Percentiles rank a stretch among this genome's conserved stretches.
These are phyloP conservation scores for Cichlasoma orientale DNA, from an alignment of 2,797 vertebrate species.

Conservation along the genomic window DNA sequence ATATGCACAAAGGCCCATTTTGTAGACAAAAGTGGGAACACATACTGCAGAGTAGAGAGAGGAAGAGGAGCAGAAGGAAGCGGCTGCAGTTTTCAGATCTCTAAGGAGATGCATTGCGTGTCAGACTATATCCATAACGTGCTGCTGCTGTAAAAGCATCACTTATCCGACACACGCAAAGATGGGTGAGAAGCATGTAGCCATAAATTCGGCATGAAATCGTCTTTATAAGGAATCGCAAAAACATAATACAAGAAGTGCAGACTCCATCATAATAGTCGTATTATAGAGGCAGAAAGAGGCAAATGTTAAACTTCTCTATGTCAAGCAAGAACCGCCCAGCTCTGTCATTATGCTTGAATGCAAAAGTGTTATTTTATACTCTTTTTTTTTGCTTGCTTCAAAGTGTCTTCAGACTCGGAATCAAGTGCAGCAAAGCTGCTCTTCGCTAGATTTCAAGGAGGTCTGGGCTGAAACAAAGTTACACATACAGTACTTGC, in stretches of 20 bases:
- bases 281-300: background rate
- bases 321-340: background rate
- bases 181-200: background rate
- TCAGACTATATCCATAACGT: slow-evolving; percentile 42
- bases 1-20: slow-evolving; percentile 16
- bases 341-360: background rate
- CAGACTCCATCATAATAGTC: background rate
- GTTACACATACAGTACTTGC: slow-evolving; percentile 29
- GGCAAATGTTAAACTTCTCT: background rate
- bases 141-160: slow-evolving; percentile 44
- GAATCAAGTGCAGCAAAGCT: background rate
- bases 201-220: slow-evolving; percentile 10
- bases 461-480: slow-evolving; percentile 32
- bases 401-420: background rate
- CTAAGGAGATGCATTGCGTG: slow-evolving; percentile 48
- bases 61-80: slow-evolving; percentile 23
- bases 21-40: slow-evolving; percentile 52
- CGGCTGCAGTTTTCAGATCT: slow-evolving; percentile 62
- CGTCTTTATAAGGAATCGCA: background rate
- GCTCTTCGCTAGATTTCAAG: background rate
- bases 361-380: background rate
- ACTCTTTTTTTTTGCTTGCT: background rate
- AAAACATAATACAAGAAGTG: background rate
- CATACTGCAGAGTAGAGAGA: slow-evolving; percentile 32
- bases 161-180: slow-evolving; percentile 3